Conservation (phyloP, 2,797 vertebrate genomes). For the Sebastiscus albofasciatus region DNA sequence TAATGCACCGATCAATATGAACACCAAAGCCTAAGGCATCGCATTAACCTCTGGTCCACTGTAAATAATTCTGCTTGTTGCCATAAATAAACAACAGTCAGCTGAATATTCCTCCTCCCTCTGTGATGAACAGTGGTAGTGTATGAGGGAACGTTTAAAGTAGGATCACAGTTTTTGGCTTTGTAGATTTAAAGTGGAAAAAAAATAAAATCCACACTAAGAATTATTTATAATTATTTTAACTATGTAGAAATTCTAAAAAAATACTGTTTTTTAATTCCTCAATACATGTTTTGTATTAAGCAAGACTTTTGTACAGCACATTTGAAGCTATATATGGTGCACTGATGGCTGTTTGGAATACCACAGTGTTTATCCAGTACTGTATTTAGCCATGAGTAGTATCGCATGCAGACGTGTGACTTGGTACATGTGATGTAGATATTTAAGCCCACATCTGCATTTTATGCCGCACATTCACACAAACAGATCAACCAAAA, state of each 20-base stretch:
- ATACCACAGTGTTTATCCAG: background rate
- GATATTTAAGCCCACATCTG: background rate
- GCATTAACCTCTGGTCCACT: conserved; percentile 1
- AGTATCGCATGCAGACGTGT: background rate
- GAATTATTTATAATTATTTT: background rate
- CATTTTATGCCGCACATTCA: background rate
- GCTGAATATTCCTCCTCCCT: background rate
- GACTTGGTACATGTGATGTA: conserved; percentile 1
- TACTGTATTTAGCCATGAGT: background rate
- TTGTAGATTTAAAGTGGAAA: background rate
- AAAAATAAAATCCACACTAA: background rate
- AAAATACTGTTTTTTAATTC: background rate
- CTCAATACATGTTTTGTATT: background rate
- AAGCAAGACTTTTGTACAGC: background rate
- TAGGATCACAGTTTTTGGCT: background rate
- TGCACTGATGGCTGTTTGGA: background rate
- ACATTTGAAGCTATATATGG: background rate
- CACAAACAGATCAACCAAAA: background rate
- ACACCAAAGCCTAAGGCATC: background rate
- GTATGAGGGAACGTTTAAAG: background rate
- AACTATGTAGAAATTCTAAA: background rate
- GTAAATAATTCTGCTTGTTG: background rate
- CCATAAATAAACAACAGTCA: conserved; percentile 10
- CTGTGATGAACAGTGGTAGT: background rate
- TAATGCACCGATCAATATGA: conserved; percentile 28